Percentiles rank a stretch among this genome's conserved stretches.
phyloP scores from a whole-genome alignment of 2,888 invertebrate genomes.

The Eupeodes luniger region DNA sequence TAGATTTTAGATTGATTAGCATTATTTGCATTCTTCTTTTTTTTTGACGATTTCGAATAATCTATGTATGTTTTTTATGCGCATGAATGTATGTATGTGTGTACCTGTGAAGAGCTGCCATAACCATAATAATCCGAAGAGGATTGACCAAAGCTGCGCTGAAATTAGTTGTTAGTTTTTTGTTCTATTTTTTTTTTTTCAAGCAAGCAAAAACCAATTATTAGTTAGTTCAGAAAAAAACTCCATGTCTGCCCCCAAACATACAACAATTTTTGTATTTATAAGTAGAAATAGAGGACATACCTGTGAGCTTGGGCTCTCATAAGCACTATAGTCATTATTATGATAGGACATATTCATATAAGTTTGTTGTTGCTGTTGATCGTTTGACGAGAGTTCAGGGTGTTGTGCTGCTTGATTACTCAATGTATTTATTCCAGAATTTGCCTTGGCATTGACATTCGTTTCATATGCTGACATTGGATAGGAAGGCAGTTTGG shows the following conservation, averaged over 20 bases:
- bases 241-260: neutral
- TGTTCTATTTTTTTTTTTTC: conserved; percentile 21
- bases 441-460: conserved; percentile 1
- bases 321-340: conserved; percentile 79
- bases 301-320: conserved; percentile 85
- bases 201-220: conserved; percentile 49
- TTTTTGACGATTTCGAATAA: conserved; percentile 13
- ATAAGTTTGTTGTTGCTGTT: conserved; percentile 77
- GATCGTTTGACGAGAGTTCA: conserved; percentile 58
- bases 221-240: conserved; percentile 29
- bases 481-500: conserved; percentile 79
- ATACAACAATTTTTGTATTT: neutral
- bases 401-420: conserved; percentile 34
- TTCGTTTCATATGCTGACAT: conserved; percentile 43
- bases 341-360: conserved; percentile 77
- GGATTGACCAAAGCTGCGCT: conserved; percentile 77
- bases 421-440: neutral
- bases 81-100: conserved; percentile 39
- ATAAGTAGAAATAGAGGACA: conserved; percentile 10
- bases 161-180: conserved; percentile 64
- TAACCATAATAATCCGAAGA: conserved; percentile 85
- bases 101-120: conserved; percentile 90
- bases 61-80: conserved; percentile 24
- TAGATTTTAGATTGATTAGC: neutral
- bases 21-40: conserved; percentile 20